Conservation (phyloP, 2,113 vertebrate species). For the Plecotus auritus region DNA sequence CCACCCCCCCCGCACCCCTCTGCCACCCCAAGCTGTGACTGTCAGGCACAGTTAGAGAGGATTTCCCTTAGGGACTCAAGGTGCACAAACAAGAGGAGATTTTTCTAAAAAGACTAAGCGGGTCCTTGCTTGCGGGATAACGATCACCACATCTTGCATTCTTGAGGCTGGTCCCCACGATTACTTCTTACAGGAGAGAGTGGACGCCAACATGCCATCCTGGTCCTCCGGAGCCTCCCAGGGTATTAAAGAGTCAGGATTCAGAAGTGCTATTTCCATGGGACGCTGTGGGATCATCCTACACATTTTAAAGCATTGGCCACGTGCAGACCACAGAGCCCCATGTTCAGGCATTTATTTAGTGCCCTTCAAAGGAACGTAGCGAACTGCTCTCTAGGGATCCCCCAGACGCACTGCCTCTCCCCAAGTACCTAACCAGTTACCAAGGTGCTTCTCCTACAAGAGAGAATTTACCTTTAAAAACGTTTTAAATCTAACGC, state of each 20-base stretch:
- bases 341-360: not conserved
- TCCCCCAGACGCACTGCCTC: not conserved
- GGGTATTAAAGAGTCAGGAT: not conserved
- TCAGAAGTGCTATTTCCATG: not conserved
- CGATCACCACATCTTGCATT: not conserved
- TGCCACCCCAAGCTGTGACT: not conserved
- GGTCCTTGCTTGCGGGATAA: not conserved
- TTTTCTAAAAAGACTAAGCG: not conserved
- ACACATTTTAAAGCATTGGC: not conserved
- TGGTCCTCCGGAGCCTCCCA: not conserved
- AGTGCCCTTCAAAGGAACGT: not conserved
- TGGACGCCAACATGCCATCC: not conserved
- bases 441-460: not conserved
- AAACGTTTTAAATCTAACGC: conserved; percentile 48
- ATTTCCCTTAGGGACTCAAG: not conserved
- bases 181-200: not conserved
- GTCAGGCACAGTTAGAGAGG: not conserved
- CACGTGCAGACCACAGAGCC: not conserved
- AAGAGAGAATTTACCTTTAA: conserved; percentile 18
- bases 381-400: not conserved
- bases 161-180: not conserved
- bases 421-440: not conserved
- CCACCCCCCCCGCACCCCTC: accelerated
- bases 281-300: not conserved
- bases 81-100: not conserved